phyloP scores from a whole-genome alignment of 2,113 vertebrate species.

The Colius striatus region DNA sequence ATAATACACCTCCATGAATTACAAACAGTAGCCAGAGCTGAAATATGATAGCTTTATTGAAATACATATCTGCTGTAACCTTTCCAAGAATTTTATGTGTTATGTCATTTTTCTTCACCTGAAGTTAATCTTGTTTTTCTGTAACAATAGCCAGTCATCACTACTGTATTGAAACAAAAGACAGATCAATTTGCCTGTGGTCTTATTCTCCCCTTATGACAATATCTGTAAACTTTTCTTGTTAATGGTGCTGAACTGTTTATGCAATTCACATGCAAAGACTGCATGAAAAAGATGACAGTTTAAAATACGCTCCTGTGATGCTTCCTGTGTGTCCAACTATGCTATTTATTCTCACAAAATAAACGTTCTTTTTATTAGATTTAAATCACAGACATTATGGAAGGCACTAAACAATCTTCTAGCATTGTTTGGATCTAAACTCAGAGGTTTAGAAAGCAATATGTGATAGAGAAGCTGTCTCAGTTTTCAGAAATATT shows the following conservation, averaged over 20 bases:
- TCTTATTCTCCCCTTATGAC: background rate
- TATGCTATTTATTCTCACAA: background rate
- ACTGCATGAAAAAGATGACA: background rate
- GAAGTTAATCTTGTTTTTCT: background rate
- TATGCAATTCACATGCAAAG: background rate
- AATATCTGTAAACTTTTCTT: background rate
- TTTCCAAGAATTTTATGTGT: background rate
- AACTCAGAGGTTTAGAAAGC: background rate
- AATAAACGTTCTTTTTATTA: background rate
- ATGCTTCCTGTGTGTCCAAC: background rate
- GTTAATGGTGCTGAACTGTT: background rate
- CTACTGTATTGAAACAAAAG: background rate
- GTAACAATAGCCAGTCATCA: background rate
- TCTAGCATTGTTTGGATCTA: background rate
- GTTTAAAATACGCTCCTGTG: background rate
- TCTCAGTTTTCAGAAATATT: background rate
- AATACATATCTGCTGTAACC: background rate
- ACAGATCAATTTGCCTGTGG: background rate
- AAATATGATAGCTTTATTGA: background rate
- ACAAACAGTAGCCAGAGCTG: background rate
- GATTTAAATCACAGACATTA: background rate
- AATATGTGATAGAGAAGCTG: background rate
- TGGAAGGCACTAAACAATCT: background rate
- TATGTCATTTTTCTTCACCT: background rate
- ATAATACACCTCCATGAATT: background rate